Evolutionary conservation across 1,140 invertebrate species (phyloP).

Genomic region (Leptinotarsa lineolata): DNA sequence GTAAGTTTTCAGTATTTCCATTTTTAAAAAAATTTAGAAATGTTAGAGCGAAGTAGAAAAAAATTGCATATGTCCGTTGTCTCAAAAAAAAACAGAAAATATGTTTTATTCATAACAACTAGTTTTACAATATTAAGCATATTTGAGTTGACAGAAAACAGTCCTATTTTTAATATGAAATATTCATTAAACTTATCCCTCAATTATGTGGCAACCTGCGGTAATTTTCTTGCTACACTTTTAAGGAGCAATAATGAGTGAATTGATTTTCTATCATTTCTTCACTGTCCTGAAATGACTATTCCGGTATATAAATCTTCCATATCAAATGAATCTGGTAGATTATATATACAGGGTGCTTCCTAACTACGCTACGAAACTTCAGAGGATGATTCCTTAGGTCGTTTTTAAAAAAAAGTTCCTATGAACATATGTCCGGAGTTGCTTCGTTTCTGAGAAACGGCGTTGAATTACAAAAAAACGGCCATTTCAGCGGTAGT

Average conservation of each 20-base stretch:
- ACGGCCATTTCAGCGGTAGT: too few relatives aligned
- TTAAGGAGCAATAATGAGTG: neutral
- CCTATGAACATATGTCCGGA: too few relatives aligned
- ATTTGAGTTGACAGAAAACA: neutral
- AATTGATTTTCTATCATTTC: neutral
- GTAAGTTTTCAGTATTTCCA: neutral
- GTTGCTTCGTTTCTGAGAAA: too few relatives aligned
- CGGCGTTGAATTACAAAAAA: too few relatives aligned
- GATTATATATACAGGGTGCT: too few relatives aligned
- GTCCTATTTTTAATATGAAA: constrained; percentile 13
- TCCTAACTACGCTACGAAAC: too few relatives aligned
- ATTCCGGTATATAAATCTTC: constrained; percentile 18
- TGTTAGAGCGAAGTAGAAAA: neutral
- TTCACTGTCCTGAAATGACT: constrained; percentile 15
- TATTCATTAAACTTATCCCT: constrained; percentile 16
- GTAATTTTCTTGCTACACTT: constrained; percentile 7
- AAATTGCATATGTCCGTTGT: neutral
- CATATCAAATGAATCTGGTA: constrained; percentile 13
- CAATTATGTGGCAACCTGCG: neutral
- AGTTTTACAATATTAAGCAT: neutral
- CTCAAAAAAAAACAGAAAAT: neutral
- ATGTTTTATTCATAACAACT: neutral
- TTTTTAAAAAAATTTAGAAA: neutral
- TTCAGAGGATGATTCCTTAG: too few relatives aligned
- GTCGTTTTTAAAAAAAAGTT: too few relatives aligned